phyloP scores from a whole-genome alignment of 1,140 invertebrate species.

The Hylaeus volcanicus region DNA sequence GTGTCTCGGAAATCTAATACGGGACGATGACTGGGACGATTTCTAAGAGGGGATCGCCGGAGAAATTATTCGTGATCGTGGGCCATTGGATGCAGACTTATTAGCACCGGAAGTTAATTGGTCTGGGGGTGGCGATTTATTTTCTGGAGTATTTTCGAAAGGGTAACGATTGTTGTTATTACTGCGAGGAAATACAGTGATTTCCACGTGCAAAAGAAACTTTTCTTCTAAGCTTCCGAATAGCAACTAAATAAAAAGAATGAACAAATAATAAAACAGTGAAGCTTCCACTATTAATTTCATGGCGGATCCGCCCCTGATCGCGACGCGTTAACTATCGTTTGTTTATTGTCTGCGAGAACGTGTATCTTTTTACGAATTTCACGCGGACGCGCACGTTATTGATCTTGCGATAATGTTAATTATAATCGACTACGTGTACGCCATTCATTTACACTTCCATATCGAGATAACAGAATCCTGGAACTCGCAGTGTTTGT shows the following conservation, averaged over 20 bases:
- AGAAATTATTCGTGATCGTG: neutral
- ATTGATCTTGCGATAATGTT: neutral
- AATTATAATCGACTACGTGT: conserved; percentile 11
- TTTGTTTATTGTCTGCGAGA: neutral
- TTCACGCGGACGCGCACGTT: neutral
- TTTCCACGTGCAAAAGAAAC: too few relatives aligned
- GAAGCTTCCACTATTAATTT: too few relatives aligned
- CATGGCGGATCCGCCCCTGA: too few relatives aligned
- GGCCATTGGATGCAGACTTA: too few relatives aligned
- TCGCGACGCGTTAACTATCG: neutral
- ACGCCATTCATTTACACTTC: neutral
- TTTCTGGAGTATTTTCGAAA: too few relatives aligned
- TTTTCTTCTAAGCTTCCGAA: too few relatives aligned
- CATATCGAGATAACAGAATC: neutral
- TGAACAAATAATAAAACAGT: too few relatives aligned
- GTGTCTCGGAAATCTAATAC: conserved; percentile 31
- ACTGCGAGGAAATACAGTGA: too few relatives aligned
- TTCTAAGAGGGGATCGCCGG: neutral
- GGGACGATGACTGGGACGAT: neutral
- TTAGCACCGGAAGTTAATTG: too few relatives aligned
- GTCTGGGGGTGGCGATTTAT: too few relatives aligned
- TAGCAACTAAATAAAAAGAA: too few relatives aligned
- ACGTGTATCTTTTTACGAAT: neutral
- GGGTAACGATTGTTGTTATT: too few relatives aligned
- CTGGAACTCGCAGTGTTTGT: neutral